phyloP scores from a whole-genome alignment of 2,797 vertebrate genomes.

The Sitta carolinensis region DNA sequence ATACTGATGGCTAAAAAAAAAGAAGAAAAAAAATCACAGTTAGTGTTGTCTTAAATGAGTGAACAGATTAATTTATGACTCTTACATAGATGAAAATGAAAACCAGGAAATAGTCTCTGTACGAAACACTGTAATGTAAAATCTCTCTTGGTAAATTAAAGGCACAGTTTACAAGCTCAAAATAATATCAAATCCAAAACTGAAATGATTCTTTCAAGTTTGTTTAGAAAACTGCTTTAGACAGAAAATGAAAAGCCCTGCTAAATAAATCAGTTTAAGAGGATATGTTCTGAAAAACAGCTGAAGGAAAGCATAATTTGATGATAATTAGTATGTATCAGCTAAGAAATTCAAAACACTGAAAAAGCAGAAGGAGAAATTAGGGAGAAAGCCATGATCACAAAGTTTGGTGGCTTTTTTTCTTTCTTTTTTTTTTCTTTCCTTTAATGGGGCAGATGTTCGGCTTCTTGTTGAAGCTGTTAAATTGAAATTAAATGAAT shows the following conservation, averaged over 20 bases:
- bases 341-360: not conserved
- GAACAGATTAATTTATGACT: not conserved
- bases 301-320: not conserved
- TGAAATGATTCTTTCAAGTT: not conserved
- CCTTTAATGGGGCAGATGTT: not conserved
- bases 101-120: not conserved
- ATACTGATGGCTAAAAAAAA: not conserved
- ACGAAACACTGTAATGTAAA: not conserved
- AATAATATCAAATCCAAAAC: not conserved
- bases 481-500: not conserved
- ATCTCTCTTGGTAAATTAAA: not conserved
- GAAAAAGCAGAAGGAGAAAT: not conserved
- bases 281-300: not conserved
- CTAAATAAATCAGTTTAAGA: not conserved
- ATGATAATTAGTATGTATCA: not conserved
- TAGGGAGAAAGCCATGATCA: not conserved
- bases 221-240: not conserved
- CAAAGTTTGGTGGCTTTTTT: not conserved
- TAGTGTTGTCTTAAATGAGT: not conserved
- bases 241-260: not conserved
- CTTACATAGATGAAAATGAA: not conserved
- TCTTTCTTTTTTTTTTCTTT: accelerated
- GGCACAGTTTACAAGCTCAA: not conserved
- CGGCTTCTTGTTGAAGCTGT: not conserved
- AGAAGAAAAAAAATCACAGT: not conserved